Evolutionary conservation across 2,888 invertebrate genomes (phyloP), one percentile per base, ranked within the genome.

Genomic region (Erynnis tages): DNA sequence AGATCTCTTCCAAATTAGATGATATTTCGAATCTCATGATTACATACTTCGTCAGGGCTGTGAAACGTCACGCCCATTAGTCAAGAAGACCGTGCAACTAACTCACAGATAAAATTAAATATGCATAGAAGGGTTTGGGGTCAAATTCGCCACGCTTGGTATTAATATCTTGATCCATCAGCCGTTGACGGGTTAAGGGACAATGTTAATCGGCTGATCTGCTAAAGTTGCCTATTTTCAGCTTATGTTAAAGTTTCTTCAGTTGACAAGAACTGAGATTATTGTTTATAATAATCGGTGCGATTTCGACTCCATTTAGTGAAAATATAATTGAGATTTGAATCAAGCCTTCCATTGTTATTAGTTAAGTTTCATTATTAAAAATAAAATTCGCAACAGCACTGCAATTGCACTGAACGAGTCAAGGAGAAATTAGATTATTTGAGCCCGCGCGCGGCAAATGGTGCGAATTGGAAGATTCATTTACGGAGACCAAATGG

Each of bases 91-190:
- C 47, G 47, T 47, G 11, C 25, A 47, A 16, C 35, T 40, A 14
- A 49, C 14, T 48, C 23, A 23, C 32, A 49, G 41, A 49, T 41
- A 41, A 48, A 49, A 49, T 49, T 49, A 48, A 67, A 62, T 65
- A 68, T 68, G 65, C 66, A 68, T 66, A 57, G 63, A 76, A 76
- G 80, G 83, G 84, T 80, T 82, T 81, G 77, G 70, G 85, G 81
- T 76, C 80, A 78, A 73, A 89, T 89, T 87, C 74, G 88, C 76
- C 86, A 88, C 88, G 88, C 88, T 73, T 65, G 71, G 85, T 78
- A 85, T 88, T 89, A 87, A 85, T 87, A 86, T 88, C 86, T 89
- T 87, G 86, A 89, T 88, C 87, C 86, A 82, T 89, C 88, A 89
- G 67, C 72, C 68, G 78, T 73, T 82, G 86, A 87, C 81, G 84